Evolutionary conservation across 1,140 invertebrate genomes (phyloP), one percentile per base, ranked within the genome.

Genomic region (Ips typographus): DNA sequence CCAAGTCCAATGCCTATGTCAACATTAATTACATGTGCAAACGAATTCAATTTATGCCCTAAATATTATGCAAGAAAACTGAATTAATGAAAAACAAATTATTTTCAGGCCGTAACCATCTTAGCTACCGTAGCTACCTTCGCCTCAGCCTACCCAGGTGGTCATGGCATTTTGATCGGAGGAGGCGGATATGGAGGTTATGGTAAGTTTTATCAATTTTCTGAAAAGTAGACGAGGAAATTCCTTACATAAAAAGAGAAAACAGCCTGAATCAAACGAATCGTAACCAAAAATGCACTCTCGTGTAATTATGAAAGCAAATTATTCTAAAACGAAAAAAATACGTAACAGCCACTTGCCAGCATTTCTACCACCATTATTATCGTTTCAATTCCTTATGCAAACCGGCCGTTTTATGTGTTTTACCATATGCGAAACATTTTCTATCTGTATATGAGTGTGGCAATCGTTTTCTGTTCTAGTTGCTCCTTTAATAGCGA

Each of bases 91-190:
- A 22, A 22, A 22, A 22, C 22, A 22, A 22, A 22, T 22, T 22
- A 22, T 41, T 62, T 66, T 57, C 64, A 71, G 69, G 69, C 64
- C 64, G 69, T 71, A 7, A 63, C 69, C 39, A 65, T 71, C 51
- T 61, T 71, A 55, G 69, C 69, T 62, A 37, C 69, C 40, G 69
- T 71, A 60, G 69, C 69, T 61, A 71, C 63, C 63, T 57, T 71
- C 43, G 62, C 56, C 58, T 52, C 69, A 4, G 69, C 69, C 22
- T 71, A 65, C 56, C 66, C 65, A 1, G 63, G 62, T 8, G 55
- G 47, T 38, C 47, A 71, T n/a, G 52, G 65, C 43, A 55, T 37
- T 42, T 52, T 8, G 4, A 60, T 60, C 36, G 68, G 68, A 39
- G 68, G 68, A 47, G 22, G 22, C 6, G 56, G 57, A 42, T 40